Evolutionary conservation across 2,797 vertebrate genomes (phyloP).

Genomic region (Gallinago nigripennis): DNA sequence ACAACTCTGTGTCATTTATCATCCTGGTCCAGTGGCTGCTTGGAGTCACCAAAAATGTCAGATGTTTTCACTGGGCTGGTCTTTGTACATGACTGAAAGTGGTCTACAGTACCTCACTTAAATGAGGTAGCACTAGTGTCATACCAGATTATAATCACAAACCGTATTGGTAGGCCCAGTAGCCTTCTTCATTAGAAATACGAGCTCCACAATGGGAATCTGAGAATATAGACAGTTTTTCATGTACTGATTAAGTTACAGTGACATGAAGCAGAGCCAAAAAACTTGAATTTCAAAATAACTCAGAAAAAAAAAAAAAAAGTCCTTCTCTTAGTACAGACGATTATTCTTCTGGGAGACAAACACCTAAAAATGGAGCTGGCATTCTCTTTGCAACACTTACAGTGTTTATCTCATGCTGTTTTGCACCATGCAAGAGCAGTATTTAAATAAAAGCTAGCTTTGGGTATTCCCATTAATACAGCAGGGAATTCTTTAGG

Average conservation of each 20-base stretch:
- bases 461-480: fast-evolving
- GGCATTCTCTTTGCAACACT: neutral
- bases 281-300: neutral
- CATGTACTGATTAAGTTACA: neutral
- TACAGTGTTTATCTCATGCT: neutral
- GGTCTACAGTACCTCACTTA: neutral
- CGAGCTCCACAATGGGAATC: neutral
- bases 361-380: neutral
- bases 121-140: neutral
- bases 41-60: neutral
- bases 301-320: neutral
- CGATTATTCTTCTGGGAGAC: neutral
- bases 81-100: neutral
- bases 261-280: neutral
- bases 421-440: neutral
- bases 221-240: neutral
- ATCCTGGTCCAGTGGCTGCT: neutral
- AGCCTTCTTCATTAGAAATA: neutral
- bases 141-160: neutral
- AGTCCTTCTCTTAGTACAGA: neutral
- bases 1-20: neutral
- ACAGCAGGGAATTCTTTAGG: neutral
- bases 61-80: neutral
- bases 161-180: neutral
- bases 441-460: neutral